phyloP scores from a whole-genome alignment of 2,888 invertebrate species.

The Mythimna ferrago region DNA sequence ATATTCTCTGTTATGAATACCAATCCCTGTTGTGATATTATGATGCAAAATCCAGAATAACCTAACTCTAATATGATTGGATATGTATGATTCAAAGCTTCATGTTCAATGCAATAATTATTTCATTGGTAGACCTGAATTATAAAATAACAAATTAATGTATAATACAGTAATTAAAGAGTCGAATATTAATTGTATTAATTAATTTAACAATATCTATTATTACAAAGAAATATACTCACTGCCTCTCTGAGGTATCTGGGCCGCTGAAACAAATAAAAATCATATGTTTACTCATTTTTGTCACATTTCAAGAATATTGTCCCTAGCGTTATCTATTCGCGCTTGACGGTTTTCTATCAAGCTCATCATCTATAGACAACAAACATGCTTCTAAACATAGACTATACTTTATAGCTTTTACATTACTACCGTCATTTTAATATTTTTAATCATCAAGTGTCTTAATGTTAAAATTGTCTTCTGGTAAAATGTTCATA shows the following conservation, averaged over 20 bases:
- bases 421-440: constrained; percentile 69
- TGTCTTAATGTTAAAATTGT: background rate
- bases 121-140: constrained; percentile 31
- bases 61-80: background rate
- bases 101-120: background rate
- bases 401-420: constrained; percentile 70
- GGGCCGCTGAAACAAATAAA: constrained; percentile 95
- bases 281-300: constrained; percentile 57
- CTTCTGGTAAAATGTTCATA: background rate
- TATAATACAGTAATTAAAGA: background rate
- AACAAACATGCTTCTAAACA: constrained; percentile 89
- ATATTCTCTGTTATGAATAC: background rate
- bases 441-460: background rate
- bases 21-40: background rate
- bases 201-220: background rate
- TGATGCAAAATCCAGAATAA: background rate
- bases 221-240: constrained; percentile 88
- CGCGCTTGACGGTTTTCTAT: constrained; percentile 59
- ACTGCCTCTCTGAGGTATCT: constrained; percentile 97
- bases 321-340: constrained; percentile 32
- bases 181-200: background rate
- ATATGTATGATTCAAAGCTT: background rate
- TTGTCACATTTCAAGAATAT: background rate
- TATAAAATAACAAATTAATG: constrained; percentile 11
- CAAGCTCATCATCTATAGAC: constrained; percentile 78